Conservation (phyloP, 2,113 vertebrate species). For the Talpa occidentalis region DNA sequence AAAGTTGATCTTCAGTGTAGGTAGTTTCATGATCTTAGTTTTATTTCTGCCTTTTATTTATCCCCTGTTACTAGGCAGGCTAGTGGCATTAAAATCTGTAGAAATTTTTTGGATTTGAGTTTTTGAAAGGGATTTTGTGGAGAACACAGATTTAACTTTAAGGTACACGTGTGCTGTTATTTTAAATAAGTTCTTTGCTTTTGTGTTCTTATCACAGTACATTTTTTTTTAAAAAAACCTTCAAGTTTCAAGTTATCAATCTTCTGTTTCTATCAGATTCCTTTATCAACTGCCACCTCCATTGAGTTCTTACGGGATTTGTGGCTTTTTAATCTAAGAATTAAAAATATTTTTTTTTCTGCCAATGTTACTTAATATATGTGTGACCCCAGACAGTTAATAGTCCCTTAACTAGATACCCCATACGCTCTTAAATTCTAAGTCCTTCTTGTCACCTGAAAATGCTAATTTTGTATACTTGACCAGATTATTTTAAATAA, state of each 20-base stretch:
- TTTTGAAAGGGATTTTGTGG: slow-evolving; percentile 24
- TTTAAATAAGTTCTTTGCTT: slow-evolving; percentile 26
- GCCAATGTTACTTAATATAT: slow-evolving; percentile 24
- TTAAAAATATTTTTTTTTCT: neutral
- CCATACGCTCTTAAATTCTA: neutral
- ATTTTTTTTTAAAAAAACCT: neutral
- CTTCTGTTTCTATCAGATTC: neutral
- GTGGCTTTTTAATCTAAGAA: slow-evolving; percentile 12
- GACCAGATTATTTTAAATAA: slow-evolving; percentile 32
- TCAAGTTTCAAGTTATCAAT: neutral
- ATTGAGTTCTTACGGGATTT: neutral
- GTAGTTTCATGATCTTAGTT: slow-evolving; percentile 9
- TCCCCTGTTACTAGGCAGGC: neutral
- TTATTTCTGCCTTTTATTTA: slow-evolving; percentile 41
- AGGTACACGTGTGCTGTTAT: neutral
- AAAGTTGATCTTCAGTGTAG: neutral
- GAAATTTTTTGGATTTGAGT: slow-evolving; percentile 32
- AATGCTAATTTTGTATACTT: slow-evolving; percentile 28
- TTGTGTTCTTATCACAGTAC: neutral
- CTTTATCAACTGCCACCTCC: neutral
- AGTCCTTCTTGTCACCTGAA: slow-evolving; percentile 21
- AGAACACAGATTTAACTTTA: neutral
- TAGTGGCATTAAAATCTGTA: slow-evolving; percentile 22
- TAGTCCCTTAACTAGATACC: neutral
- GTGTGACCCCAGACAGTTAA: neutral